Evolutionary conservation across 2,113 vertebrate species (phyloP).

Genomic region (Microtus pennsylvanicus): DNA sequence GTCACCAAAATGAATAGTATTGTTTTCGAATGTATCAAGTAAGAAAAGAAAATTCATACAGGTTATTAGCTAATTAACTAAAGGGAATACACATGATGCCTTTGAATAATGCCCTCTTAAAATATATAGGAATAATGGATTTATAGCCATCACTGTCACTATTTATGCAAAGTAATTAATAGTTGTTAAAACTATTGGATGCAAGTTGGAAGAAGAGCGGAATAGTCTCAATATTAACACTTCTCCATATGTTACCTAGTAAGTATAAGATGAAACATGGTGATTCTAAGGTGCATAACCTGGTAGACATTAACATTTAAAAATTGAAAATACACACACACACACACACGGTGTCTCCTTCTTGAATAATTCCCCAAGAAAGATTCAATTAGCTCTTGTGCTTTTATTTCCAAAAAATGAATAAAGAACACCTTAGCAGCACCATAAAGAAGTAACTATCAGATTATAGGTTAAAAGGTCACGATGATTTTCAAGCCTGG

Average conservation of each 20-base stretch:
- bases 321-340: not conserved
- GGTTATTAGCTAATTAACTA: slow-evolving; percentile 34
- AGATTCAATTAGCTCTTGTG: not conserved
- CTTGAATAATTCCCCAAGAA: not conserved
- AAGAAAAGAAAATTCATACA: not conserved
- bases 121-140: slow-evolving; percentile 15
- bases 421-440: not conserved
- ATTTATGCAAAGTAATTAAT: slow-evolving; percentile 1
- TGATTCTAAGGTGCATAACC: not conserved
- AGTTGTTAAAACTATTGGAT: not conserved
- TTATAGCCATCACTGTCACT: not conserved
- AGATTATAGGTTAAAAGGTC: not conserved
- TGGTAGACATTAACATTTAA: not conserved
- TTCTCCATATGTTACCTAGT: not conserved
- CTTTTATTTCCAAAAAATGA: not conserved
- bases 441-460: not conserved
- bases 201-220: not conserved
- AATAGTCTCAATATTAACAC: slow-evolving; percentile 7
- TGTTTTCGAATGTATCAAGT: not conserved
- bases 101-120: not conserved
- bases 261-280: not conserved
- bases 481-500: not conserved
- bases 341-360: not conserved
- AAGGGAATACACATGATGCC: not conserved
- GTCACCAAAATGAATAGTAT: slow-evolving; percentile 1